Percentiles rank a stretch among this genome's conserved stretches.
Evolutionary conservation across 2,888 invertebrate genomes (phyloP).

Genomic region (Cacoxenus indagator): DNA sequence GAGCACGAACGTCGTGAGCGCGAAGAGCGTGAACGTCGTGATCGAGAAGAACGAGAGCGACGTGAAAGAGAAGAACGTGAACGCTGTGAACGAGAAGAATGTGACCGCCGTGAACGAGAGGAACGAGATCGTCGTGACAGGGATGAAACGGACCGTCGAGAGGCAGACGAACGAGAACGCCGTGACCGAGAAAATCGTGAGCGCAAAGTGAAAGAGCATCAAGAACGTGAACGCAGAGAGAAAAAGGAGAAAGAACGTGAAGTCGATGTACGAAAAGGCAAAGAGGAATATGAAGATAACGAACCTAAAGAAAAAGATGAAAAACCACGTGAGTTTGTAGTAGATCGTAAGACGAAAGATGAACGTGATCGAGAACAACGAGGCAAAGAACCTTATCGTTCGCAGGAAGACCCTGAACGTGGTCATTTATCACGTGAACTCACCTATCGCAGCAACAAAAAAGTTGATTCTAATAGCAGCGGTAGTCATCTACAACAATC

Average conservation of each 20-base stretch:
- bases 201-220: slow-evolving; percentile 45
- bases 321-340: slow-evolving; percentile 44
- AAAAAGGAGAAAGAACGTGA: slow-evolving; percentile 48
- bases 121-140: slow-evolving; percentile 50
- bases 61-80: slow-evolving; percentile 55
- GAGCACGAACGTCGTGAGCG: slow-evolving; percentile 58
- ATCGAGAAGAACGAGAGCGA: slow-evolving; percentile 53
- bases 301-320: slow-evolving; percentile 57
- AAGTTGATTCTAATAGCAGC: slow-evolving; percentile 37
- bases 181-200: slow-evolving; percentile 54
- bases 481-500: slow-evolving; percentile 28
- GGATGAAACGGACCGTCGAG: slow-evolving; percentile 59
- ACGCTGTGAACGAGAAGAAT: slow-evolving; percentile 54
- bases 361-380: slow-evolving; percentile 61
- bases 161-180: slow-evolving; percentile 51
- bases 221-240: slow-evolving; percentile 61
- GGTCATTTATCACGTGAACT: slow-evolving; percentile 53
- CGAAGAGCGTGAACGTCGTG: slow-evolving; percentile 65
- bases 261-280: slow-evolving; percentile 57
- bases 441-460: slow-evolving; percentile 41
- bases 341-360: slow-evolving; percentile 58
- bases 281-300: slow-evolving; percentile 46
- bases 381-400: slow-evolving; percentile 69
- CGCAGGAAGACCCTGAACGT: slow-evolving; percentile 60
- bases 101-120: slow-evolving; percentile 57